Evolutionary conservation across 2,113 vertebrate genomes (phyloP).

Genomic region (Tympanuchus pallidicinctus): DNA sequence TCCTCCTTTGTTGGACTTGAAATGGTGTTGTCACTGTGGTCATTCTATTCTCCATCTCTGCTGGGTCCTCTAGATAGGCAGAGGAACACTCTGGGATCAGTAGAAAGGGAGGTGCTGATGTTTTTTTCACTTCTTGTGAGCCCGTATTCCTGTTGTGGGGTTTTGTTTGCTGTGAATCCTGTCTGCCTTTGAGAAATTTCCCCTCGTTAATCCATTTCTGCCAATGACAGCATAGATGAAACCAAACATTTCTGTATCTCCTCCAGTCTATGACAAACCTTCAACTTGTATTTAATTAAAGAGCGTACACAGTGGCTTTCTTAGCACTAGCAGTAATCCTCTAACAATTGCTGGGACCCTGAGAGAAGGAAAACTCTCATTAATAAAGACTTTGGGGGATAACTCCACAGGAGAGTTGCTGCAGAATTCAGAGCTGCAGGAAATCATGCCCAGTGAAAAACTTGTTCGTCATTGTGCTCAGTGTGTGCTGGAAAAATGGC

Average conservation of each 20-base stretch:
- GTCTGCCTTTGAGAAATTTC: not conserved
- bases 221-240: not conserved
- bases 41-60: not conserved
- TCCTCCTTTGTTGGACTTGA: not conserved
- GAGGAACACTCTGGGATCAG: not conserved
- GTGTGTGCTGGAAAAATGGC: not conserved
- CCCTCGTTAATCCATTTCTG: not conserved
- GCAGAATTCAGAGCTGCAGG: not conserved
- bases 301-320: not conserved
- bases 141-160: not conserved
- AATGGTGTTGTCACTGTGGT: not conserved
- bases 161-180: not conserved
- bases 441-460: not conserved
- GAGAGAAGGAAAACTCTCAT: constrained; percentile 2
- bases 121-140: not conserved
- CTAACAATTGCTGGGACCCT: not conserved
- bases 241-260: not conserved
- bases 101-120: accelerated
- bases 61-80: not conserved
- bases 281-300: not conserved
- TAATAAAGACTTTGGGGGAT: constrained; percentile 11
- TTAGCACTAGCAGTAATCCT: constrained; percentile 36
- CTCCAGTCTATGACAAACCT: not conserved
- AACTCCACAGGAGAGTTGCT: not conserved
- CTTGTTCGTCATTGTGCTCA: not conserved